Percentiles rank a stretch among this genome's conserved stretches.
These are phyloP conservation scores for Trichogramma evanescens DNA, from an alignment of 2,888 invertebrate species.

Conservation along the genomic window DNA sequence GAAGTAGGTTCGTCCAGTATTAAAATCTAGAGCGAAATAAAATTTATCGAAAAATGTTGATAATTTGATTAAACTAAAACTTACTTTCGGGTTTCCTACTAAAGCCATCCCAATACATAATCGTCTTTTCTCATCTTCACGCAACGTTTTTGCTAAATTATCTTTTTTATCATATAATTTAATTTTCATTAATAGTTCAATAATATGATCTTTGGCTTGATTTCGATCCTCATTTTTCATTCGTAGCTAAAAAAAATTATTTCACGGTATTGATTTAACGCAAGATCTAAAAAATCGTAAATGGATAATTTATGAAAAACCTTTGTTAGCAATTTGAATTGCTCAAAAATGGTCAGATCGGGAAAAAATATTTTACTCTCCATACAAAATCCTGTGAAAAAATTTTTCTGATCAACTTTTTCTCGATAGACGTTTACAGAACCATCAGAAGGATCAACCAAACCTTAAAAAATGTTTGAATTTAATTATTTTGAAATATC, in stretches of 20 bases:
- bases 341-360: conserved; percentile 73
- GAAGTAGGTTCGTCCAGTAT: conserved; percentile 77
- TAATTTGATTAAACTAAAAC: conserved; percentile 4
- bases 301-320: conserved; percentile 47
- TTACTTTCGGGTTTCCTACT: conserved; percentile 62
- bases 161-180: conserved; percentile 59
- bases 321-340: conserved; percentile 72
- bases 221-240: conserved; percentile 45
- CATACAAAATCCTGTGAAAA: conserved; percentile 75
- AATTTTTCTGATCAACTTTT: conserved; percentile 61
- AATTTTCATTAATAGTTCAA: conserved; percentile 56
- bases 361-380: conserved; percentile 79
- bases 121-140: conserved; percentile 88
- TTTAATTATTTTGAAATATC: neutral
- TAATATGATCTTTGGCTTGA: conserved; percentile 51
- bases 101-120: conserved; percentile 76
- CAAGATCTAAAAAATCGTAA: neutral
- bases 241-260: conserved; percentile 52
- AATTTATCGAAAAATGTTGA: neutral
- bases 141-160: conserved; percentile 56
- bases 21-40: conserved; percentile 39
- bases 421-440: conserved; percentile 61
- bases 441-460: conserved; percentile 64
- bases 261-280: neutral
- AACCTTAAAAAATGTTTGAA: conserved; percentile 34